Evolutionary conservation across 2,888 invertebrate species (phyloP), one percentile per base, ranked within the genome.

Genomic region (Mythimna pallens): DNA sequence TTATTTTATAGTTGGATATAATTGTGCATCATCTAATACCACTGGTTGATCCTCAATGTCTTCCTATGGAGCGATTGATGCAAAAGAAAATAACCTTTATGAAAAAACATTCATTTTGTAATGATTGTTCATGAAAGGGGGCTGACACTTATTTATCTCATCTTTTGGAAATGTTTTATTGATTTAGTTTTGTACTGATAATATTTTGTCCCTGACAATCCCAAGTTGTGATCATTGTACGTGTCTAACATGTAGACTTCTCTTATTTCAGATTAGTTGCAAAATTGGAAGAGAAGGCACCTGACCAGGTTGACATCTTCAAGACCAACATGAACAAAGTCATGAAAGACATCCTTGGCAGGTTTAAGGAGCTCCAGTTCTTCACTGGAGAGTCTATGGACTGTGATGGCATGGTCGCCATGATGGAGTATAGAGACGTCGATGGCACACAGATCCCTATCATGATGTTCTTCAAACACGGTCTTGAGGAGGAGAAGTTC

Each of bases 391-490:
- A 99, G 96, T 98, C 98, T 20, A 98, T 98, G 98, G 99, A 99
- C 90, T 98, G 98, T 80, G 99, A 99, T 85, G 99, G 99, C 85
- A 98, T 99, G 97, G 98, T 99, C n/a, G 99, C 98, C 78, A 97
- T 99, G 92, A 97, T 98, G 95, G 99, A 99, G 94, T 99, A 99
- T 95, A 98, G 99, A 92, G 99, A 99, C 79, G 97, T 98, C 76
- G 97, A 98, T 87, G 98, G 98, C 66, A 97, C 97, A 6, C 98
- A 98, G 84, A 97, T 98, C 67, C 99, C 99, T 66, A 97, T 99
- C 87, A 97, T 99, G 93, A 98, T 99, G 98, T 99, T 99, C 96
- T 99, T 99, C 96, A 99, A 99, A 96, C 99, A 99, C 89, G 99
- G 99, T 81, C 97, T 99, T 80, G 97, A 98, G 73, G 99, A 99